Evolutionary conservation across 1,140 invertebrate species (phyloP).

Genomic region (Lineus longissimus): DNA sequence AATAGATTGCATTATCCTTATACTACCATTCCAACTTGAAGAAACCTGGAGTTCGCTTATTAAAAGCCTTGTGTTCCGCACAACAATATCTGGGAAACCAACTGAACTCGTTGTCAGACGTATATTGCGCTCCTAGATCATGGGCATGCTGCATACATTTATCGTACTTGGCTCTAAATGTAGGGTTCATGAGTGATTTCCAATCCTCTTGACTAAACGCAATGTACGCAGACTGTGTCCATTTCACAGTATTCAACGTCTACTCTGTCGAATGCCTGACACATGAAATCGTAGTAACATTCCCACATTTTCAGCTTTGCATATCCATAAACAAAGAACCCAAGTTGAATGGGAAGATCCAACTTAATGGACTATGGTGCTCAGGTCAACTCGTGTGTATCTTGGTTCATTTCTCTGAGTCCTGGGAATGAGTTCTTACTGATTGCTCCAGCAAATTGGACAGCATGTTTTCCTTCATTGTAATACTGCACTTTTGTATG

Average conservation of each 20-base stretch:
- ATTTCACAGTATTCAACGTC: constrained; percentile 17
- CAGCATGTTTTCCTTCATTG: too few species aligned
- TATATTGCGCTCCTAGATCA: too few species aligned
- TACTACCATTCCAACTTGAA: constrained; percentile 8
- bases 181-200: background rate
- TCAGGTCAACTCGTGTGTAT: too few species aligned
- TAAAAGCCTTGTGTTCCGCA: background rate
- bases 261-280: background rate
- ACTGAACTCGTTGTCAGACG: background rate
- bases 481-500: too few species aligned
- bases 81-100: background rate
- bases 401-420: too few species aligned
- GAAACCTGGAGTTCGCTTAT: constrained; percentile 5
- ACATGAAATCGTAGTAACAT: constrained; percentile 19
- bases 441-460: too few species aligned
- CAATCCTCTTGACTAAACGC: background rate
- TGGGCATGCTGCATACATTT: too few species aligned
- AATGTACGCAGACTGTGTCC: constrained; percentile 10
- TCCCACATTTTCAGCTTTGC: constrained; percentile 18
- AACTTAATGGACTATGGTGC: background rate
- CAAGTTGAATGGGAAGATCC: constrained; percentile 13
- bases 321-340: constrained; percentile 17
- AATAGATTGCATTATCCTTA: too few species aligned
- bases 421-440: too few species aligned
- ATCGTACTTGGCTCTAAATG: too few species aligned